phyloP scores from a whole-genome alignment of 2,797 vertebrate species.

The Acrocephalus scirpaceus region DNA sequence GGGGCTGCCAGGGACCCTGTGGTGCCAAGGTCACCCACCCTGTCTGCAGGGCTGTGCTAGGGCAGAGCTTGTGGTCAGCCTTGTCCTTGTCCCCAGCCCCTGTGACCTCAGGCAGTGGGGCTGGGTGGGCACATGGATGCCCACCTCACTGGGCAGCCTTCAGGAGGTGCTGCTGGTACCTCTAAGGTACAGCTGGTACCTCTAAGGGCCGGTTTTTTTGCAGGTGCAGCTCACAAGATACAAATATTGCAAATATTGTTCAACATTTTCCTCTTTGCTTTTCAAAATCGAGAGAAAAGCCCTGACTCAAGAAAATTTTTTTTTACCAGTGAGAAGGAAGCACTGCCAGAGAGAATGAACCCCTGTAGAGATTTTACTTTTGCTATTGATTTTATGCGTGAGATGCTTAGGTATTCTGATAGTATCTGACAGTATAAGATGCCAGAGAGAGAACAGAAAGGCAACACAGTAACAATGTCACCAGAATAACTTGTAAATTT shows the following conservation, averaged over 20 bases:
- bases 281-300: not conserved
- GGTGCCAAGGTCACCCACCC: not conserved
- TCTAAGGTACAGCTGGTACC: not conserved
- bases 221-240: rapidly evolving
- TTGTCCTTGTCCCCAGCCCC: rapidly evolving
- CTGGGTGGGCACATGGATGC: rapidly evolving
- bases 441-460: constrained; percentile 40
- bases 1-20: rapidly evolving
- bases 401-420: constrained; percentile 43
- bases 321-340: constrained; percentile 2
- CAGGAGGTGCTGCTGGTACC: rapidly evolving
- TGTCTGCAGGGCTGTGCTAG: rapidly evolving
- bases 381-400: constrained; percentile 60
- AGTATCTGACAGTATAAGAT: constrained; percentile 32
- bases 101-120: not conserved
- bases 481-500: not conserved
- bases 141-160: rapidly evolving
- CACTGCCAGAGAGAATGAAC: constrained; percentile 27
- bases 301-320: not conserved
- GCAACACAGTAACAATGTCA: constrained; percentile 17
- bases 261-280: not conserved
- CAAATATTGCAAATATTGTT: not conserved
- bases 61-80: not conserved
- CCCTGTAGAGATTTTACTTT: constrained; percentile 56
- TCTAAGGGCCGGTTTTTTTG: not conserved